Evolutionary conservation across 1,140 invertebrate species (phyloP).

Genomic region (Drosophila subpulchrella): DNA sequence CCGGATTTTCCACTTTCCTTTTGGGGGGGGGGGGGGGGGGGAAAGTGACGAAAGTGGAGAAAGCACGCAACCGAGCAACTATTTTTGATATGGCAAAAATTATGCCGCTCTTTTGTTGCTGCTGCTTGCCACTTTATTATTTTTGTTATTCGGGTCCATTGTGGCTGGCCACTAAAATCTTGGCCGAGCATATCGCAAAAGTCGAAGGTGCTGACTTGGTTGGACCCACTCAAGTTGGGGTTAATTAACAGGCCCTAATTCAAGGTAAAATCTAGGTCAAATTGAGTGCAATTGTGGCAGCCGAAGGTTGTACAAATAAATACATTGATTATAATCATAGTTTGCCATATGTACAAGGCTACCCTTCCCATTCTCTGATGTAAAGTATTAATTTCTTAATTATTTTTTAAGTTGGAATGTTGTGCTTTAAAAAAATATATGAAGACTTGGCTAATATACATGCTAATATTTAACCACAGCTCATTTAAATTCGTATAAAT

Average conservation of each 20-base stretch:
- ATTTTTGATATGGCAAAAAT: conserved; percentile 51
- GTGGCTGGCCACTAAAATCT: conserved; percentile 6
- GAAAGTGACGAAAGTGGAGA: conserved; percentile 9
- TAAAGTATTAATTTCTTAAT: too few species aligned
- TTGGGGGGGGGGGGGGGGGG: too few species aligned
- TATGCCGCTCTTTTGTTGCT: conserved; percentile 26
- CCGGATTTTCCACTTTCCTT: conserved; percentile 5
- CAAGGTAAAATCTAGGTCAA: not conserved
- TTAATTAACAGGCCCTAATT: conserved; percentile 6
- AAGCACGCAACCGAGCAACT: conserved; percentile 35
- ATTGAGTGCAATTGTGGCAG: not conserved
- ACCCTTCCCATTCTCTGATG: too few species aligned
- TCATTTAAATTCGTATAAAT: too few species aligned
- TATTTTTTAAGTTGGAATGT: too few species aligned
- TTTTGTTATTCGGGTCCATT: conserved; percentile 4
- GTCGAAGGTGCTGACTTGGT: conserved; percentile 9
- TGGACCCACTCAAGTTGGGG: not conserved
- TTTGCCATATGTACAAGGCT: too few species aligned
- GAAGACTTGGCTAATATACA: too few species aligned
- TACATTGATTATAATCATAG: not conserved
- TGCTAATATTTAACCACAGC: too few species aligned
- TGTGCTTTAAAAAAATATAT: too few species aligned
- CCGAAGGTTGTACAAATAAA: not conserved
- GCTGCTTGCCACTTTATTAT: conserved; percentile 17
- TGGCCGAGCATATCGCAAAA: conserved; percentile 16